phyloP scores from a whole-genome alignment of 2,888 invertebrate species.

The Diaperis boleti region DNA sequence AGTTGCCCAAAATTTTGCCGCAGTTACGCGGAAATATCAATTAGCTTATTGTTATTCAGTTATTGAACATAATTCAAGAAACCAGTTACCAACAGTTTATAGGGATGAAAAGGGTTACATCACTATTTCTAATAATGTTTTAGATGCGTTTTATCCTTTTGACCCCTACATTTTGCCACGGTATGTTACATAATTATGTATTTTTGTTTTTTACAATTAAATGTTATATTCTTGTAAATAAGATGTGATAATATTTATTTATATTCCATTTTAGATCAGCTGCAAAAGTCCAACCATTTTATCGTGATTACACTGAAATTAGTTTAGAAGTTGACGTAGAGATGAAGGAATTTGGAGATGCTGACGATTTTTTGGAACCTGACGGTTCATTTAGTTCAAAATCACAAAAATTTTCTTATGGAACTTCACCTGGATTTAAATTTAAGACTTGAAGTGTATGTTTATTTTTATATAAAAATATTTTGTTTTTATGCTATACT shows the following conservation, averaged over 20 bases:
- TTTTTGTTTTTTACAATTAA: not conserved
- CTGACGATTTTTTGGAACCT: conserved; percentile 58
- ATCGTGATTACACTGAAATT: conserved; percentile 68
- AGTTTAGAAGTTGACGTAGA: conserved; percentile 43
- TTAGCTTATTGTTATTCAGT: conserved; percentile 93
- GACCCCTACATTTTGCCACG: conserved; percentile 85
- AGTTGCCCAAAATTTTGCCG: conserved; percentile 84
- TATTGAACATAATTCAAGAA: conserved; percentile 85
- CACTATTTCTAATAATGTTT: conserved; percentile 61
- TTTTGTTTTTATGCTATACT: too few relatives aligned
- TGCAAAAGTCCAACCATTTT: conserved; percentile 64
- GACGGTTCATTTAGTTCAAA: conserved; percentile 44
- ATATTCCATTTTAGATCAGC: conserved; percentile 50
- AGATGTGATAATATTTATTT: too few relatives aligned
- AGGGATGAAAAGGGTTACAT: conserved; percentile 66
- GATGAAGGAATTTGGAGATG: conserved; percentile 50
- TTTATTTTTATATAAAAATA: conserved; percentile 2
- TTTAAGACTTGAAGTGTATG: conserved; percentile 51
- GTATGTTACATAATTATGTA: conserved; percentile 61
- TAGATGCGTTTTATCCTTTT: conserved; percentile 85
- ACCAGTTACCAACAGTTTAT: conserved; percentile 71
- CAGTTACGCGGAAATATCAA: conserved; percentile 86
- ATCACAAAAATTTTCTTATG: conserved; percentile 62
- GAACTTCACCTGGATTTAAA: conserved; percentile 67
- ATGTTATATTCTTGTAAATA: too few relatives aligned